Evolutionary conservation across 2,888 invertebrate species (phyloP).

Genomic region (Coenonympha glycerion): DNA sequence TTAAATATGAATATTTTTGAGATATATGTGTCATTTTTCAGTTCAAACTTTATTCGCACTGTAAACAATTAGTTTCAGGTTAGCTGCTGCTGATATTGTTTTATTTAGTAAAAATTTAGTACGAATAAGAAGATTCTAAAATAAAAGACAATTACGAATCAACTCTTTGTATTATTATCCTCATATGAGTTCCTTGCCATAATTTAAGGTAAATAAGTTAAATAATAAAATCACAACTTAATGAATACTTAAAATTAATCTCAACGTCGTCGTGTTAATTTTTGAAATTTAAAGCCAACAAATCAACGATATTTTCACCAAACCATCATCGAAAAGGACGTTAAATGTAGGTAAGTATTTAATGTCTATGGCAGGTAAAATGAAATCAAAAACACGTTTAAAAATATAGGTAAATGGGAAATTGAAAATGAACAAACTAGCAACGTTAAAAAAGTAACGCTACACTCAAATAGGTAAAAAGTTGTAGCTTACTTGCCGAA

Average conservation of each 20-base stretch:
- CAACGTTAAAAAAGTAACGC: constrained; percentile 47
- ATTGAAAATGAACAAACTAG: constrained; percentile 50
- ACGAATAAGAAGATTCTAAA: neutral
- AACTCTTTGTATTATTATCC: constrained; percentile 71
- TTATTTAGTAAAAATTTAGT: too few species aligned
- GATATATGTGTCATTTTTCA: too few species aligned
- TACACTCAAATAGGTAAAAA: constrained; percentile 32
- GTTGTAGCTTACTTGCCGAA: neutral
- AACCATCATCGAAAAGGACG: constrained; percentile 42
- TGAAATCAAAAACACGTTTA: constrained; percentile 58
- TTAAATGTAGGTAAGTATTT: constrained; percentile 66
- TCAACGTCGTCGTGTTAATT: constrained; percentile 51
- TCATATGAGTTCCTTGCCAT: constrained; percentile 72
- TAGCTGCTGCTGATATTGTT: too few species aligned
- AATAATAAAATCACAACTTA: constrained; percentile 74
- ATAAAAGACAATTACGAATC: constrained; percentile 45
- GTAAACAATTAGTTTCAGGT: too few species aligned
- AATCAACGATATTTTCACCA: constrained; percentile 30
- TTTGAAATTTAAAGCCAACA: constrained; percentile 47
- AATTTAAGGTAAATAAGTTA: constrained; percentile 75
- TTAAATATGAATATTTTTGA: too few species aligned
- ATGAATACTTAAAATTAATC: constrained; percentile 72
- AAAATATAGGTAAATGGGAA: constrained; percentile 54
- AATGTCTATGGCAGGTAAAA: constrained; percentile 73
- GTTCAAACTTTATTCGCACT: too few species aligned